A percentile compares a stretch with the other conserved stretches of the same genome.
Conservation (phyloP, 2,888 invertebrate genomes). For the Noctuana brunneofusca region DNA sequence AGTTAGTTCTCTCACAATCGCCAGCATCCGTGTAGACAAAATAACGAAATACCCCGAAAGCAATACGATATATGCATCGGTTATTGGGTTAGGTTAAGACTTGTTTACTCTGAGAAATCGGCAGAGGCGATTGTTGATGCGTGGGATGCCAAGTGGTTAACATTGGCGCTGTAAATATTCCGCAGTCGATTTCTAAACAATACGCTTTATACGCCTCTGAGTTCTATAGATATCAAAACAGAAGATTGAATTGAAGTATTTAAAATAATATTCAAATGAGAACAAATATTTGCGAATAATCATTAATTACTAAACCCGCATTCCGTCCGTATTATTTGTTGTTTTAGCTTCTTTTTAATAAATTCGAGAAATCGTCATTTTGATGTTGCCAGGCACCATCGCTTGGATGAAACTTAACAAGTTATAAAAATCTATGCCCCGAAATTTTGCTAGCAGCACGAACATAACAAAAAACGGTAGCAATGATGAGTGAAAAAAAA, state of each 20-base stretch:
- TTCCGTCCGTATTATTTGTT: not conserved
- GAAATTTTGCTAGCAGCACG: not conserved
- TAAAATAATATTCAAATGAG: conserved; percentile 4
- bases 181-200: conserved; percentile 50
- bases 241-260: not conserved
- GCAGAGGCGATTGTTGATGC: conserved; percentile 76
- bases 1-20: conserved; percentile 65
- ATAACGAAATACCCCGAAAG: conserved; percentile 81
- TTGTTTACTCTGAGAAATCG: conserved; percentile 68
- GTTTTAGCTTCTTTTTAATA: not conserved
- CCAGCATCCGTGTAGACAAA: conserved; percentile 81
- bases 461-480: conserved; percentile 48
- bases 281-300: not conserved
- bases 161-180: conserved; percentile 57
- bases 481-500: conserved; percentile 57
- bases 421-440: not conserved
- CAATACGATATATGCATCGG: conserved; percentile 73
- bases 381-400: too few species aligned
- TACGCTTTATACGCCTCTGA: conserved; percentile 36
- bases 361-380: too few species aligned
- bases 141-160: conserved; percentile 70
- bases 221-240: conserved; percentile 23
- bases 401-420: not conserved
- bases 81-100: conserved; percentile 82
- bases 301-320: not conserved